Evolutionary conservation across 2,888 invertebrate genomes (phyloP).

Genomic region (Agrotis exclamationis): DNA sequence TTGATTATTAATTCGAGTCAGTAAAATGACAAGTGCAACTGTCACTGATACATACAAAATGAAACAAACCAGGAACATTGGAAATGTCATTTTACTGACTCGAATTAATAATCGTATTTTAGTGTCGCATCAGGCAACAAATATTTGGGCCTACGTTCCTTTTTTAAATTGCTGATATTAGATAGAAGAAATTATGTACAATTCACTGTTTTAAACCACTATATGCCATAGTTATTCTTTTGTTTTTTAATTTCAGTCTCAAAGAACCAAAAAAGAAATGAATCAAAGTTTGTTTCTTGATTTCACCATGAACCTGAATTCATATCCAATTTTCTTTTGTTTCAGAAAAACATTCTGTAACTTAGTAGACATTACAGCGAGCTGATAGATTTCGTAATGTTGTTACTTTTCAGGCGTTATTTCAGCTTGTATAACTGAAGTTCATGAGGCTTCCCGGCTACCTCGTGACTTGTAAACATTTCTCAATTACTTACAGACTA

Average conservation of each 20-base stretch:
- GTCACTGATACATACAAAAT: no score
- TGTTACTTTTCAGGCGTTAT: not conserved
- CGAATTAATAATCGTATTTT: no score
- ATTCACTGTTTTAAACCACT: not conserved
- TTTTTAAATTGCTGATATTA: no score
- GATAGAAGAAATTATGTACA: no score
- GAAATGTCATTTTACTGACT: no score
- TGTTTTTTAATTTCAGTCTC: not conserved
- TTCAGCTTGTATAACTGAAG: slow-evolving; percentile 1
- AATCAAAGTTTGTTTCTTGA: not conserved
- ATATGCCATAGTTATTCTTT: not conserved
- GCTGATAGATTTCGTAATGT: not conserved
- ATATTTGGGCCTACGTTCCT: no score
- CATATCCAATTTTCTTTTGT: not conserved
- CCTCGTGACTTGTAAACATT: slow-evolving; percentile 4
- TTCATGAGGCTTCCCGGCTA: slow-evolving; percentile 4
- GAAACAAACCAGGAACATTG: no score
- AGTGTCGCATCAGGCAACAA: no score
- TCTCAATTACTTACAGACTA: slow-evolving; percentile 1
- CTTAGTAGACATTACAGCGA: not conserved
- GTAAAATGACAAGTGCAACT: no score
- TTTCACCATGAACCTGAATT: not conserved
- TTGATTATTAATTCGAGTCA: no score
- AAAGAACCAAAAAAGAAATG: not conserved
- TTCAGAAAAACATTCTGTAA: not conserved